Evolutionary conservation across 2,113 vertebrate species (phyloP).

Genomic region (Psittacula cyanocephala): DNA sequence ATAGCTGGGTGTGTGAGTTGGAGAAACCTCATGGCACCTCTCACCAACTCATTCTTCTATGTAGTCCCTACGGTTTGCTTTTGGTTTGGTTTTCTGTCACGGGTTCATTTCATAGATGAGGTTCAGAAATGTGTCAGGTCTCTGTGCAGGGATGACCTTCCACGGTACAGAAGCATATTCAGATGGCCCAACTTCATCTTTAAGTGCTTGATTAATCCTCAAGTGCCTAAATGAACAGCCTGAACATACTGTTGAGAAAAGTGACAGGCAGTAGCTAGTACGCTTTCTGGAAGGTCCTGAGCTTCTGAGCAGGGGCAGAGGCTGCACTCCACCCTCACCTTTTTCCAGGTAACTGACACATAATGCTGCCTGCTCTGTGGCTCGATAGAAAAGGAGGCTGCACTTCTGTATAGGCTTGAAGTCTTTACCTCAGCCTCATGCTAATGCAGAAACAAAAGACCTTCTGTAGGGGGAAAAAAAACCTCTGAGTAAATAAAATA

Average conservation of each 20-base stretch:
- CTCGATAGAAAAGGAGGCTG: not conserved
- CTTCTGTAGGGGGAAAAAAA: not conserved
- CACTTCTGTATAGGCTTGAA: not conserved
- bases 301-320: not conserved
- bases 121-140: not conserved
- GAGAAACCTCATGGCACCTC: not conserved
- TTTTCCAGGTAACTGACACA: not conserved
- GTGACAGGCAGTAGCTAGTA: not conserved
- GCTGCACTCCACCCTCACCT: not conserved
- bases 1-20: not conserved
- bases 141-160: not conserved
- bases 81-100: not conserved
- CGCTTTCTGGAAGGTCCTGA: not conserved
- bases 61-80: not conserved
- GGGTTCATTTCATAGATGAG: not conserved
- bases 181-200: not conserved
- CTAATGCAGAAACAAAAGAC: not conserved
- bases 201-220: not conserved
- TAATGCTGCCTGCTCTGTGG: not conserved
- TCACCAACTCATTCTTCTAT: not conserved
- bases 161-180: not conserved
- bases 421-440: not conserved
- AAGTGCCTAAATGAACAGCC: not conserved
- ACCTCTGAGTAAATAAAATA: not conserved
- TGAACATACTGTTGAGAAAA: not conserved